phyloP scores from a whole-genome alignment of 2,113 vertebrate species.

The Spea multiplicata region DNA sequence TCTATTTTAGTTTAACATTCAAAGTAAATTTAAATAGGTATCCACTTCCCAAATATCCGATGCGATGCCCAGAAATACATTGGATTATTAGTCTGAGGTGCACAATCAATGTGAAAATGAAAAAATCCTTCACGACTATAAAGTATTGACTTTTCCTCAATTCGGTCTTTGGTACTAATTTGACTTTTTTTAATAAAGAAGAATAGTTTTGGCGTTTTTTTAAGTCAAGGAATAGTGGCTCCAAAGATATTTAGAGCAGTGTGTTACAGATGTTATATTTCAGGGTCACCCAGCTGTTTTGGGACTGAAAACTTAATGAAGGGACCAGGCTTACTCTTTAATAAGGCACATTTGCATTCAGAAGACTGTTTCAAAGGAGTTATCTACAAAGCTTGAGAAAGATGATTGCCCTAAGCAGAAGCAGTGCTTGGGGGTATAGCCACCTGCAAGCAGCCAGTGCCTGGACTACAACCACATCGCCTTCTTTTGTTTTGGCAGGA shows the following conservation, averaged over 20 bases:
- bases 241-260: not conserved
- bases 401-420: slow-evolving; percentile 50
- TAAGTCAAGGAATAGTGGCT: not conserved
- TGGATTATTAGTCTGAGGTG: too few species aligned
- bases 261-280: slow-evolving; percentile 48
- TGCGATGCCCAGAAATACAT: too few species aligned
- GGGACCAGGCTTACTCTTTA: slow-evolving; percentile 53
- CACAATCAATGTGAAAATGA: too few species aligned
- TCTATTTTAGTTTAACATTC: too few species aligned
- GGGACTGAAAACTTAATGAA: slow-evolving; percentile 57
- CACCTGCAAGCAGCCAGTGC: slow-evolving; percentile 62
- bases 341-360: slow-evolving; percentile 60
- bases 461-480: slow-evolving; percentile 46
- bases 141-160: too few species aligned
- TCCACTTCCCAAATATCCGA: too few species aligned
- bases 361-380: slow-evolving; percentile 62
- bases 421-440: slow-evolving; percentile 45
- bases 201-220: not conserved
- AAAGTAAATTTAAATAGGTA: too few species aligned
- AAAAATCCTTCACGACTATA: too few species aligned
- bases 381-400: slow-evolving; percentile 57
- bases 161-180: too few species aligned
- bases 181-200: too few species aligned
- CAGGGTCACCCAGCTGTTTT: slow-evolving; percentile 29
- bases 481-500: slow-evolving; percentile 54